A percentile compares a stretch with the other conserved stretches of the same genome.
phyloP scores from a whole-genome alignment of 2,113 vertebrate species.

The Phasianus colchicus region DNA sequence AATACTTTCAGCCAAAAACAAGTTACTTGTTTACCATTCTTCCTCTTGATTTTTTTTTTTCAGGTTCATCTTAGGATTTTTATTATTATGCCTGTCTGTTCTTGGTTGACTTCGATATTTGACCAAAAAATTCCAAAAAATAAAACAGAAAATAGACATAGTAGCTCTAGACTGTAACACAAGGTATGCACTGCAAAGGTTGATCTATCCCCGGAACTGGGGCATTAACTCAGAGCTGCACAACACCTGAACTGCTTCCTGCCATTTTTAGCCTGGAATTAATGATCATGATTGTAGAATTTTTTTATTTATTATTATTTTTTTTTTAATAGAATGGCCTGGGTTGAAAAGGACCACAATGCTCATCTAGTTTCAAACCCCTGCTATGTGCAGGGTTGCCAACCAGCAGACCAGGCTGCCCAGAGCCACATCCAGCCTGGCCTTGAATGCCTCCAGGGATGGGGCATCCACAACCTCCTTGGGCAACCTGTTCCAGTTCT shows the following conservation, averaged over 20 bases:
- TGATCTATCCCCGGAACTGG: rapidly evolving
- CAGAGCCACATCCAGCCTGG: too few species aligned
- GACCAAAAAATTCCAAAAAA: background rate
- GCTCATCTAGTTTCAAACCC: too few species aligned
- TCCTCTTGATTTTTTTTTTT: background rate
- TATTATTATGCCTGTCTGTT: background rate
- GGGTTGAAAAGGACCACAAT: too few species aligned
- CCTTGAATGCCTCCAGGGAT: too few species aligned
- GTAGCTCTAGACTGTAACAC: background rate
- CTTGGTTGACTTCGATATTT: background rate
- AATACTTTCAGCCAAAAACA: background rate
- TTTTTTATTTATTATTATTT: too few species aligned
- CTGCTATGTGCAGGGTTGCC: too few species aligned
- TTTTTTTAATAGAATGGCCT: too few species aligned
- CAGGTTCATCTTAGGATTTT: background rate
- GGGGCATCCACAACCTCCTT: too few species aligned
- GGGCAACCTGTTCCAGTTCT: too few species aligned
- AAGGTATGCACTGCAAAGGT: background rate
- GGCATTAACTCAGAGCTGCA: background rate
- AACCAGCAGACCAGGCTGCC: too few species aligned
- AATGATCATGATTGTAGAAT: too few species aligned
- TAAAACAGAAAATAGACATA: background rate
- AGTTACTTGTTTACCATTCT: background rate
- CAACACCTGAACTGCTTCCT: background rate
- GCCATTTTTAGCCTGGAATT: background rate